Conservation (phyloP, 2,113 vertebrate species). For the Trochalopteron elliotii region DNA sequence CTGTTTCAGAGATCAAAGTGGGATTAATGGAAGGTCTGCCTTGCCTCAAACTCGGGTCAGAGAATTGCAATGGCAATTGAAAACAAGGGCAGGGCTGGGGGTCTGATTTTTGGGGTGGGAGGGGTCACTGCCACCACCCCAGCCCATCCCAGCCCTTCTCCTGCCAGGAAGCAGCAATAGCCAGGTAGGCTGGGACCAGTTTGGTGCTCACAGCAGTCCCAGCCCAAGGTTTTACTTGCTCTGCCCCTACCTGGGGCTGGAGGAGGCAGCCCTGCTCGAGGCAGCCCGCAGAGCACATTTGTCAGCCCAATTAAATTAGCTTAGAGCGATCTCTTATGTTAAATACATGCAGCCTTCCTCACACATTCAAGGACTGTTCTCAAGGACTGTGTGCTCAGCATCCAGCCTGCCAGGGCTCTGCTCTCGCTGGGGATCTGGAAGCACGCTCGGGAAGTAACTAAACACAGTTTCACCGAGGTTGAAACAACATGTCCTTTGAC, state of each 20-base stretch:
- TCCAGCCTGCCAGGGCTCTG: background rate
- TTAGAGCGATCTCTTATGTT: background rate
- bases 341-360: background rate
- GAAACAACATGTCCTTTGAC: background rate
- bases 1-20: background rate
- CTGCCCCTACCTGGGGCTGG: background rate
- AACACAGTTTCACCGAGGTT: background rate
- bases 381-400: background rate
- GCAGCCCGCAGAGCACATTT: background rate
- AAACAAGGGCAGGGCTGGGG: background rate
- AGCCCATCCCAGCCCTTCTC: background rate
- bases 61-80: background rate
- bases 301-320: background rate
- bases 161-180: background rate
- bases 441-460: background rate
- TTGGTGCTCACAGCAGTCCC: background rate
- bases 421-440: background rate
- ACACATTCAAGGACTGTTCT: background rate
- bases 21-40: background rate
- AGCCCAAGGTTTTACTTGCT: background rate
- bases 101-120: background rate
- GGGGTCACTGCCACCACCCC: background rate
- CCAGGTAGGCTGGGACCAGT: background rate
- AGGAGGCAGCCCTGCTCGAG: background rate
- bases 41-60: background rate